phyloP scores from a whole-genome alignment of 2,113 vertebrate species.

The Planiliza haematocheilus region DNA sequence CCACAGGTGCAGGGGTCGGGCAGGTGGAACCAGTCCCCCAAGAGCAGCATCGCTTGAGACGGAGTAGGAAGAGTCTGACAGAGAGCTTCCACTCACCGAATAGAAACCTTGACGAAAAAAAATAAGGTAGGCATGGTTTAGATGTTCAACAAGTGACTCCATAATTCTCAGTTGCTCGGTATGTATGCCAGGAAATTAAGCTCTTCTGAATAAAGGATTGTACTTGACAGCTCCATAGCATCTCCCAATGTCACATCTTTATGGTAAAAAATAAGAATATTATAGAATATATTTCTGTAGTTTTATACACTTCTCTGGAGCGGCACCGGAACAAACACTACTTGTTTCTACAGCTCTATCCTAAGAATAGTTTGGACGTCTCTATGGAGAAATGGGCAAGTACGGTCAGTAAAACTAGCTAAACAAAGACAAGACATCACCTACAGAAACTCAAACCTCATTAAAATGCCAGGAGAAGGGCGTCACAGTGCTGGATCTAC shows the following conservation, averaged over 20 bases:
- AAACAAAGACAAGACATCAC: conserved; percentile 26
- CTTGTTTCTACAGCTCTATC: too few relatives aligned
- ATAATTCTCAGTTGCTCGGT: too few relatives aligned
- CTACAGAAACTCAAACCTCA: conserved; percentile 39
- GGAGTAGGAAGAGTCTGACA: conserved; percentile 87
- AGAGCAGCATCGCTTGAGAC: conserved; percentile 83
- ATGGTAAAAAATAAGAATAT: background rate
- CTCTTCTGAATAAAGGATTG: background rate
- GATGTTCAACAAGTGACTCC: background rate
- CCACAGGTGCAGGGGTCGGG: conserved; percentile 71
- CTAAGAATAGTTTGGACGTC: background rate
- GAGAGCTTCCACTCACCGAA: conserved; percentile 87
- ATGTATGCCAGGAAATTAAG: background rate
- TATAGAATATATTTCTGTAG: too few relatives aligned
- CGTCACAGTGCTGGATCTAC: conserved; percentile 2
- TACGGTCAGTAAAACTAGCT: conserved; percentile 2
- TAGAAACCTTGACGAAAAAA: conserved; percentile 82
- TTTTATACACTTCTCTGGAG: too few relatives aligned
- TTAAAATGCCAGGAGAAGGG: conserved; percentile 34
- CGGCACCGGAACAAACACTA: too few relatives aligned
- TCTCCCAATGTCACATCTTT: background rate
- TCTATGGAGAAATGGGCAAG: background rate
- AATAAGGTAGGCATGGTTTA: background rate
- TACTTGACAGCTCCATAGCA: too few relatives aligned
- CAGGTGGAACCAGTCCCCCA: conserved; percentile 54